Conservation (phyloP, 1,140 invertebrate genomes). For the Phocides pigmalion region DNA sequence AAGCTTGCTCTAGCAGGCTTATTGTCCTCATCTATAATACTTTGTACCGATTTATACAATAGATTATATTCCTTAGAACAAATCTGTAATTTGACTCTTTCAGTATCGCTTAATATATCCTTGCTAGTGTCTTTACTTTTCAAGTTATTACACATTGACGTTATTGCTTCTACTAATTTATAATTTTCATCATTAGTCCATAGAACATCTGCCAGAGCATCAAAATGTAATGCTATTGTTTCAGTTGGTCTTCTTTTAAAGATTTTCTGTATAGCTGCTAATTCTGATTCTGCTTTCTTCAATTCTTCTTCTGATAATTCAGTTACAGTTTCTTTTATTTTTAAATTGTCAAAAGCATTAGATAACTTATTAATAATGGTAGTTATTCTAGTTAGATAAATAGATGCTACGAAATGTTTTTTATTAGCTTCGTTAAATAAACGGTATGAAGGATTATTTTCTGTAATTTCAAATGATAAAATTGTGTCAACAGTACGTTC, state of each 20-base stretch:
- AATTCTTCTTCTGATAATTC: conserved; percentile 46
- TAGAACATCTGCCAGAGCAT: conserved; percentile 66
- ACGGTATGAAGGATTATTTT: conserved; percentile 51
- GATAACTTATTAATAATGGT: conserved; percentile 62
- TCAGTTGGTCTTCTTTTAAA: conserved; percentile 69
- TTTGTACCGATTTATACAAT: conserved; percentile 53
- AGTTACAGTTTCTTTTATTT: conserved; percentile 38
- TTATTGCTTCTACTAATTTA: conserved; percentile 51
- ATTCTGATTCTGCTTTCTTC: conserved; percentile 46
- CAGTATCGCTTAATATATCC: conserved; percentile 55
- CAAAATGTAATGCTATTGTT: conserved; percentile 67
- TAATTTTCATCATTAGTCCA: conserved; percentile 54
- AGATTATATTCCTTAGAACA: conserved; percentile 59
- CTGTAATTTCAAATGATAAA: conserved; percentile 57
- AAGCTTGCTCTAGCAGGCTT: conserved; percentile 51
- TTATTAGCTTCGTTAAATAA: conserved; percentile 60
- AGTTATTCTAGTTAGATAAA: conserved; percentile 74
- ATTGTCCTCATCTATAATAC: conserved; percentile 47
- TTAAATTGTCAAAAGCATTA: conserved; percentile 46
- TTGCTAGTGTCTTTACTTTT: conserved; percentile 57
- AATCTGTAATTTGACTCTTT: conserved; percentile 55
- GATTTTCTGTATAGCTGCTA: conserved; percentile 55
- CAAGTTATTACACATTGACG: conserved; percentile 53
- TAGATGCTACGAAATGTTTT: conserved; percentile 55
- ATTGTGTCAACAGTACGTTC: conserved; percentile 49